Conservation (phyloP, 1,140 invertebrate genomes). For the Caenorhabditis brenneri region DNA sequence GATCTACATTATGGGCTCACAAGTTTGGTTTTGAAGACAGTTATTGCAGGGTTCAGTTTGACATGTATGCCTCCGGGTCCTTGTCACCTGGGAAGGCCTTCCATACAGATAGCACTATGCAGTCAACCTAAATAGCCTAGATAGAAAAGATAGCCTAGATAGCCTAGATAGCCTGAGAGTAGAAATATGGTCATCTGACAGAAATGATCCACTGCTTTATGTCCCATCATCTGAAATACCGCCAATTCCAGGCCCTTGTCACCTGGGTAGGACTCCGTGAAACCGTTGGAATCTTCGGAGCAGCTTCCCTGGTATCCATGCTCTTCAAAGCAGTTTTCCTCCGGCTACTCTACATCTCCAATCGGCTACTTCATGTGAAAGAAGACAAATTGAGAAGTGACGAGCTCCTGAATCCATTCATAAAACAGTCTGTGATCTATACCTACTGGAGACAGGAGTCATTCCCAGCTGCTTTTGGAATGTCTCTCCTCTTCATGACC, state of each 20-base stretch:
- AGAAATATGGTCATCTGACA: too few relatives aligned
- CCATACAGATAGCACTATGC: too few relatives aligned
- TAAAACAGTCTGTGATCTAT: neutral
- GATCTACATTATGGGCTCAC: too few relatives aligned
- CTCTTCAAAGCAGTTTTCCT: slow-evolving; percentile 36
- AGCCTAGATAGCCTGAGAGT: too few relatives aligned
- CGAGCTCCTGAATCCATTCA: neutral
- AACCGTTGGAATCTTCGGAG: slow-evolving; percentile 34
- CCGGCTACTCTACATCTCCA: neutral
- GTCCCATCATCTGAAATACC: too few relatives aligned
- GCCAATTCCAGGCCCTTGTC: slow-evolving; percentile 45
- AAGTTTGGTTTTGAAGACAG: too few relatives aligned
- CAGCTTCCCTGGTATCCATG: slow-evolving; percentile 18
- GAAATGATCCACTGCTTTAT: too few relatives aligned
- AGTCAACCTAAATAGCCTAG: too few relatives aligned
- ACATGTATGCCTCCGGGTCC: too few relatives aligned
- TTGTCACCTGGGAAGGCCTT: too few relatives aligned
- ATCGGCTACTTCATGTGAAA: slow-evolving; percentile 19
- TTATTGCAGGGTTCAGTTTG: too few relatives aligned
- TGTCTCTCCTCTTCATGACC: slow-evolving; percentile 53
- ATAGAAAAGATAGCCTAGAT: too few relatives aligned
- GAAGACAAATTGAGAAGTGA: neutral
- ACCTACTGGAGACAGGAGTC: slow-evolving; percentile 46
- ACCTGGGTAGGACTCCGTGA: slow-evolving; percentile 47
- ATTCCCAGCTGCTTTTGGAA: slow-evolving; percentile 50